A percentile compares a stretch with the other conserved stretches of the same genome.
Evolutionary conservation across 2,113 vertebrate genomes (phyloP).

Genomic region (Galbula dea): DNA sequence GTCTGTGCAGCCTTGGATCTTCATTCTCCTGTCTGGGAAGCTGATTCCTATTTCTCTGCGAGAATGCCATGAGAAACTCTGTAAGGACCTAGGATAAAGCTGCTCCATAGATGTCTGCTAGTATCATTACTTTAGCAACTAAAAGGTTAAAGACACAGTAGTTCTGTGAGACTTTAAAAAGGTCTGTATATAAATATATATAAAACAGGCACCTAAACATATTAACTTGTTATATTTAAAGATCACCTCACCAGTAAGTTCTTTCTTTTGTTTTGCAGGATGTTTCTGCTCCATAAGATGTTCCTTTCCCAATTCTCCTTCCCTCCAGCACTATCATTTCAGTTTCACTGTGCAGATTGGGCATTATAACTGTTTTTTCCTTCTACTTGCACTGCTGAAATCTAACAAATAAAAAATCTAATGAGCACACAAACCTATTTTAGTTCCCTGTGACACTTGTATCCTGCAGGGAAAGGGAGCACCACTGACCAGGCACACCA

Average conservation of each 20-base stretch:
- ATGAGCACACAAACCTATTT: neutral
- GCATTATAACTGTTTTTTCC: neutral
- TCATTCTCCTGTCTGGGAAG: neutral
- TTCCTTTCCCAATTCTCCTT: neutral
- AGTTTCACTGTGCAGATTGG: neutral
- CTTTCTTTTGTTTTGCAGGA: neutral
- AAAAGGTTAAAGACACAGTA: neutral
- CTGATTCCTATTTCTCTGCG: neutral
- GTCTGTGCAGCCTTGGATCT: neutral
- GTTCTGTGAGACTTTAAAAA: neutral
- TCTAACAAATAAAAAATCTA: neutral
- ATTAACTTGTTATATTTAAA: neutral
- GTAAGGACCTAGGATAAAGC: neutral
- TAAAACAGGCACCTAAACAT: neutral
- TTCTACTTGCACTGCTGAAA: neutral
- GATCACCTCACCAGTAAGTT: neutral
- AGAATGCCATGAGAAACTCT: neutral
- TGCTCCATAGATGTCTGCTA: neutral
- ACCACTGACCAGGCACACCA: neutral
- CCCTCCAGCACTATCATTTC: neutral
- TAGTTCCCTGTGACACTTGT: neutral
- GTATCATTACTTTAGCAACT: neutral
- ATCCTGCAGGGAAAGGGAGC: neutral
- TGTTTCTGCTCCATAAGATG: neutral
- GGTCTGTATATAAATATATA: neutral